Base-by-base conservation (phyloP, 2,113 vertebrate species). In the Haliaeetus leucogaster region DNA sequence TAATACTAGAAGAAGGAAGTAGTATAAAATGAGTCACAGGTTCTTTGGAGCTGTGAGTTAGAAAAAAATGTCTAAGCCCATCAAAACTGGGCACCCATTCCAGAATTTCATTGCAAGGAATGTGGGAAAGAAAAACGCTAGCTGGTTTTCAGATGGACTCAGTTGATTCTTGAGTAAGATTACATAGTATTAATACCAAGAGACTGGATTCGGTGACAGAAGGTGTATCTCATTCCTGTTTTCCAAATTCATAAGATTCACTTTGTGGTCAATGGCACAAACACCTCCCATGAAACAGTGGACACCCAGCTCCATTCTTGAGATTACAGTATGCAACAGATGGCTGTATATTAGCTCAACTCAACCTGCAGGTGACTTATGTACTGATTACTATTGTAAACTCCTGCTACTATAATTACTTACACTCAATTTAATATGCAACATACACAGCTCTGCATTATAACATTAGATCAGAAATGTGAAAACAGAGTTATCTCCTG, bases 261-360 rank as follows among this genome's bases (percentile, higher is more conserved):
- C 53, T 84, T 47, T 52, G 53, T 25, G 2, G 93, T 50, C 59
- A 81, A 29, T 14, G 55, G 56, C 56, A 84, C 34, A 84, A 84
- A 78, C 43, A 30, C 8, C 18, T 71, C 40, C 47, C 34, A 32
- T 0, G 1, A 30, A 89, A 63, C 20, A 45, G 61, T 1, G 1
- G 63, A n/a, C 42, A 52, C 27, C 25, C 1, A 4, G 19, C 16
- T 87, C 66, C 52, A n/a, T n/a, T 94, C 40, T 6, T 22, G 81
- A 84, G 43, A 47, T 68, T 11, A 47, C 12, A 56, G 29, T n/a
- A 27, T 19, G 26, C 80, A 78, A 52, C 63, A 95, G 47, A 79
- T 40, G 77, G 81, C 27, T 68, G 34, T 14, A 1, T 6, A 16
- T 79, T 19, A 74, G 40, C 43, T 78, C 59, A 85, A 18, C 38